These are phyloP conservation scores for Cryptoleucopteryx plumbea DNA, from an alignment of 2,113 vertebrate species.

Conservation along the genomic window DNA sequence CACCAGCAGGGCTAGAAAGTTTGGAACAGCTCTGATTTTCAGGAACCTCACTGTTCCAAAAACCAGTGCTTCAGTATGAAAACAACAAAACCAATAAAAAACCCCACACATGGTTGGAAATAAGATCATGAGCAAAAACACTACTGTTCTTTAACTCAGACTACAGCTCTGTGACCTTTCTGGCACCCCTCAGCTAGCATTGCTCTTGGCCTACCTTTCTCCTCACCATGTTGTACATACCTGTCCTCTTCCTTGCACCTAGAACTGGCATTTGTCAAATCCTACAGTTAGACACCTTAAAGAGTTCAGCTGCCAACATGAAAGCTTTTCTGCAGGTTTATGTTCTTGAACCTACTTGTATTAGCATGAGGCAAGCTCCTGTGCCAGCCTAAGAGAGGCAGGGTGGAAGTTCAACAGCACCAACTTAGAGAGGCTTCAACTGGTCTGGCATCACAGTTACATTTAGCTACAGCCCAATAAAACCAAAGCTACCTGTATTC, in stretches of 20 bases:
- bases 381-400: neutral
- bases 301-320: neutral
- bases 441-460: neutral
- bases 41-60: neutral
- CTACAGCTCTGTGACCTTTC: neutral
- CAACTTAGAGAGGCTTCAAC: neutral
- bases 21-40: neutral
- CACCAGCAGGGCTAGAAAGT: neutral
- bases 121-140: neutral
- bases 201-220: neutral
- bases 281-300: no score
- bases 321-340: neutral
- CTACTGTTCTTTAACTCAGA: neutral
- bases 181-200: neutral
- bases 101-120: neutral
- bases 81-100: neutral
- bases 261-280: neutral
- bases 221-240: neutral
- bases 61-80: neutral
- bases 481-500: neutral
- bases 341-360: neutral
- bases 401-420: neutral
- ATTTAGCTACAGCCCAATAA: conserved; percentile 3
- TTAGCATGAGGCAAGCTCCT: neutral
- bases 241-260: neutral